Conservation (phyloP, 2,797 vertebrate genomes). For the Aeoliscus strigatus region DNA sequence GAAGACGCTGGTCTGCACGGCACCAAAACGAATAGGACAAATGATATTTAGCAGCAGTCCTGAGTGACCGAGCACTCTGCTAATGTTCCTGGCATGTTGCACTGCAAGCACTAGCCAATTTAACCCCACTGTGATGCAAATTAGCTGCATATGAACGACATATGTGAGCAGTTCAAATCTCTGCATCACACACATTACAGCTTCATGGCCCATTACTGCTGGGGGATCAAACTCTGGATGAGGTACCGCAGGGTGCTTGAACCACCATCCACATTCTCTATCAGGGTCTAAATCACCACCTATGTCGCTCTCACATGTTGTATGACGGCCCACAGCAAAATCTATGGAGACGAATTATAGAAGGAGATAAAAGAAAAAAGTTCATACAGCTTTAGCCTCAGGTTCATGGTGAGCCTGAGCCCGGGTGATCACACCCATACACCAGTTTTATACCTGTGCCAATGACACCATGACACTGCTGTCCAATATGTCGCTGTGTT, state of each 20-base stretch:
- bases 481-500: too few relatives aligned
- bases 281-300: constrained; percentile 39
- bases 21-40: constrained; percentile 56
- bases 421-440: too few relatives aligned
- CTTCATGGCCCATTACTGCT: constrained; percentile 53
- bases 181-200: constrained; percentile 46
- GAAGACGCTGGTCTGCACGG: constrained; percentile 42
- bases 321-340: constrained; percentile 32
- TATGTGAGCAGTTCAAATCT: constrained; percentile 46
- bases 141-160: constrained; percentile 53
- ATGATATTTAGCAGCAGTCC: constrained; percentile 13
- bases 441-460: too few relatives aligned
- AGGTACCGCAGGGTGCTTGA: constrained; percentile 30
- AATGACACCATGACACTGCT: too few relatives aligned
- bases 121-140: constrained; percentile 61
- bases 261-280: constrained; percentile 40
- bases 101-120: constrained; percentile 26
- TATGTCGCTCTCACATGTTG: constrained; percentile 15
- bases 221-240: constrained; percentile 42
- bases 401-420: constrained; percentile 24
- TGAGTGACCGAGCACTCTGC: constrained; percentile 18
- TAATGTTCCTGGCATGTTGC: constrained; percentile 33
- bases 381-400: constrained; percentile 27
- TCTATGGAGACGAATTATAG: constrained; percentile 37
- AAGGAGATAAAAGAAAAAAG: too few relatives aligned